phyloP scores from a whole-genome alignment of 2,113 vertebrate species.

The Scopus umbretta region DNA sequence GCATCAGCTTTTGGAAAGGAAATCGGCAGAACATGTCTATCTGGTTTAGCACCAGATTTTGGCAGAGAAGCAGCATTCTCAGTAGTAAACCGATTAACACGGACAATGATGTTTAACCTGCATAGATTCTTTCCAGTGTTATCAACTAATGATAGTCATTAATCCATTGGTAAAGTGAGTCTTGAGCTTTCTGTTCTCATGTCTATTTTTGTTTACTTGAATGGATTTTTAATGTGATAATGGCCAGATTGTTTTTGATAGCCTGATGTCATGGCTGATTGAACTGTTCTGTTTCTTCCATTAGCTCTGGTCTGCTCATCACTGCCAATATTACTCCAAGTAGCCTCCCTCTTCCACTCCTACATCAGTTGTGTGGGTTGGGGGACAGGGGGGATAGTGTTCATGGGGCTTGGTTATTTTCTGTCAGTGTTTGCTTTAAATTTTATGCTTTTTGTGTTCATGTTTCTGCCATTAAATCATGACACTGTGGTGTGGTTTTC shows the following conservation, averaged over 20 bases:
- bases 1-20: slow-evolving; percentile 27
- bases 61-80: slow-evolving; percentile 8
- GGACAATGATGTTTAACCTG: neutral
- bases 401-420: neutral
- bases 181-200: neutral
- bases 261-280: slow-evolving; percentile 20
- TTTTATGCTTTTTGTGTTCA: neutral
- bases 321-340: slow-evolving; percentile 2
- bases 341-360: neutral
- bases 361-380: neutral
- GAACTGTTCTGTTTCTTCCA: slow-evolving; percentile 53
- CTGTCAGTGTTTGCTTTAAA: neutral
- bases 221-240: slow-evolving; percentile 46
- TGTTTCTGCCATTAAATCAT: slow-evolving; percentile 49
- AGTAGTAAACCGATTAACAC: neutral
- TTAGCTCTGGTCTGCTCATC: slow-evolving; percentile 19
- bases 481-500: slow-evolving; percentile 43
- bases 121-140: neutral
- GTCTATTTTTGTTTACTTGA: slow-evolving; percentile 22
- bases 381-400: neutral
- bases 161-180: neutral
- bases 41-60: slow-evolving; percentile 42
- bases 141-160: neutral
- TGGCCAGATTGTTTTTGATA: slow-evolving; percentile 23
- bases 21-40: slow-evolving; percentile 1